Evolutionary conservation across 1,140 invertebrate species (phyloP).

Genomic region (Aporrectodea caliginosa): DNA sequence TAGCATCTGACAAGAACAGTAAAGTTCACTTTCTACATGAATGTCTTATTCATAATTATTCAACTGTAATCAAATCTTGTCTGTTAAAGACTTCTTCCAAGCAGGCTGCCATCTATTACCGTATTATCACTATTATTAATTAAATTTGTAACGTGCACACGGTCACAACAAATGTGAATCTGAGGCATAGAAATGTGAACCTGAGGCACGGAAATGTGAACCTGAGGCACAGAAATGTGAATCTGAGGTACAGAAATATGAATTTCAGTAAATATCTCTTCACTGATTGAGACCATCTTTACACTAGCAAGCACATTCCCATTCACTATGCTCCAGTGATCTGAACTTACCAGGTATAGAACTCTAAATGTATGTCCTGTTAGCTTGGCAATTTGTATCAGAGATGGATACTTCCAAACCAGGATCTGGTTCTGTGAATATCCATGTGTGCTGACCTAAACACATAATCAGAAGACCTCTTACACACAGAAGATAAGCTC

Average conservation of each 20-base stretch:
- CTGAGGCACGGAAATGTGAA: too few relatives aligned
- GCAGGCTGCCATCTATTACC: neutral
- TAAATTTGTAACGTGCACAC: too few relatives aligned
- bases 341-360: constrained; percentile 71
- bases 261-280: neutral
- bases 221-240: too few relatives aligned
- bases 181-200: too few relatives aligned
- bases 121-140: neutral
- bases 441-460: constrained; percentile 86
- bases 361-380: constrained; percentile 97
- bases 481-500: too few relatives aligned
- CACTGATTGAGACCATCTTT: neutral
- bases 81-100: neutral
- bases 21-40: too few relatives aligned
- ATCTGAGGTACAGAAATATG: neutral
- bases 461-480: too few relatives aligned
- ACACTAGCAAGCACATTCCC: constrained; percentile 11
- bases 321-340: neutral
- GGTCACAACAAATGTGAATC: too few relatives aligned
- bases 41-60: too few relatives aligned
- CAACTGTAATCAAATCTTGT: neutral
- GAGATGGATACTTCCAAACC: constrained; percentile 98
- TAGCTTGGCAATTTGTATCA: constrained; percentile 95
- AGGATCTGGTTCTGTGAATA: constrained; percentile 99
- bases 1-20: too few relatives aligned